Percentiles rank a stretch among this genome's conserved stretches.
phyloP scores from a whole-genome alignment of 2,113 vertebrate genomes.

The Gila orcuttii region DNA sequence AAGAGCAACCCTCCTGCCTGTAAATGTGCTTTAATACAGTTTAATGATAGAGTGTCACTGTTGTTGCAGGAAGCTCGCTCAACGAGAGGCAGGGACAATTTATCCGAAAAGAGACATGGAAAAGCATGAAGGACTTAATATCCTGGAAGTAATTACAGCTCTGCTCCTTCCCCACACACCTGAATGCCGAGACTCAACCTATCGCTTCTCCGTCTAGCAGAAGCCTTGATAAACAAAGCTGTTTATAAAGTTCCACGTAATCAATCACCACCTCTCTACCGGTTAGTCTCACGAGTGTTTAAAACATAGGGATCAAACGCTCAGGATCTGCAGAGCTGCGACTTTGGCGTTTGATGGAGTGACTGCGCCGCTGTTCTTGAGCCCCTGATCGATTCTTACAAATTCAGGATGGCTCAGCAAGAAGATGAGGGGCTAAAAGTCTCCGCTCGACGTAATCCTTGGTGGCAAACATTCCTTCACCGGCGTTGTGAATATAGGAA shows the following conservation, averaged over 20 bases:
- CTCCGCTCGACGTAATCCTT: not conserved
- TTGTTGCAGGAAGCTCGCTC: constrained; percentile 60
- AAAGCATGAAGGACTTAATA: constrained; percentile 59
- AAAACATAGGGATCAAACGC: constrained; percentile 43
- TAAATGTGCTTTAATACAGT: constrained; percentile 73
- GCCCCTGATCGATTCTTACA: constrained; percentile 49
- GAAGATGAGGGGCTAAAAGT: constrained; percentile 42
- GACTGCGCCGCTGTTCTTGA: constrained; percentile 33
- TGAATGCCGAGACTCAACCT: constrained; percentile 12
- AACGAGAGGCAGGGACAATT: constrained; percentile 54
- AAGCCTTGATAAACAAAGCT: constrained; percentile 66
- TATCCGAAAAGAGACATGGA: constrained; percentile 44
- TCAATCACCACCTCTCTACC: constrained; percentile 60
- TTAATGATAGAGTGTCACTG: constrained; percentile 68
- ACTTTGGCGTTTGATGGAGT: constrained; percentile 40
- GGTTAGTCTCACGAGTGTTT: constrained; percentile 51
- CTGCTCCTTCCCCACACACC: constrained; percentile 34
- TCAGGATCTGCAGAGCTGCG: constrained; percentile 28
- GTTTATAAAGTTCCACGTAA: constrained; percentile 60
- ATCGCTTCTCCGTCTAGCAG: not conserved
- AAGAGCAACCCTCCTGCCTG: constrained; percentile 62
- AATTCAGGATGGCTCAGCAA: constrained; percentile 38
- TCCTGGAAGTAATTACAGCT: constrained; percentile 65
- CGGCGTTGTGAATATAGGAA: not conserved
- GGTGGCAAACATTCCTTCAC: constrained; percentile 6